Evolutionary conservation across 1,140 invertebrate species (phyloP).

Genomic region (Hirudo medicinalis): DNA sequence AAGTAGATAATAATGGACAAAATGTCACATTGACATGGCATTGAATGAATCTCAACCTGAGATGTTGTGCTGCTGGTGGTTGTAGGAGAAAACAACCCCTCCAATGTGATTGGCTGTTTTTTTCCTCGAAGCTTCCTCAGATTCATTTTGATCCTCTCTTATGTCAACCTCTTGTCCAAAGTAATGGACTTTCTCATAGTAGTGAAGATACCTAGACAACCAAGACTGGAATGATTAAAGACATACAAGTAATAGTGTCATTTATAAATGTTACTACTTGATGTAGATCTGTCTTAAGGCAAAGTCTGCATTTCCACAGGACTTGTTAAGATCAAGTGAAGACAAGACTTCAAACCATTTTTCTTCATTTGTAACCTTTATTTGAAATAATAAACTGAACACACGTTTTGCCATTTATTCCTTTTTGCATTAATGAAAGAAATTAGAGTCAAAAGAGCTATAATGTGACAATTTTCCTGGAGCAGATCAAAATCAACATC

Average conservation of each 20-base stretch:
- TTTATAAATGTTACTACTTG: conserved; percentile 42
- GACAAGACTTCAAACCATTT: neutral
- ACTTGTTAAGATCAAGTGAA: neutral
- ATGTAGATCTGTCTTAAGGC: conserved; percentile 70
- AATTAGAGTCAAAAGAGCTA: too few relatives aligned
- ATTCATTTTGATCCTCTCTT: conserved; percentile 49
- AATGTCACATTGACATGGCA: too few relatives aligned
- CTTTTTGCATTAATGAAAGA: too few relatives aligned
- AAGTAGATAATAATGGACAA: too few relatives aligned
- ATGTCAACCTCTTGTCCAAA: conserved; percentile 58
- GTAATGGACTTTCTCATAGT: conserved; percentile 71
- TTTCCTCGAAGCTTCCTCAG: conserved; percentile 33
- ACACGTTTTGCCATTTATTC: too few relatives aligned
- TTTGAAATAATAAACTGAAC: too few relatives aligned
- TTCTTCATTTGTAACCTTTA: too few relatives aligned
- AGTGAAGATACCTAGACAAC: conserved; percentile 55
- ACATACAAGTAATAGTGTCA: neutral
- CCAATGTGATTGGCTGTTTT: conserved; percentile 8
- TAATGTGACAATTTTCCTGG: too few relatives aligned
- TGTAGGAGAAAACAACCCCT: conserved; percentile 61
- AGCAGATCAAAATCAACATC: too few relatives aligned
- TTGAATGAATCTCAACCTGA: neutral
- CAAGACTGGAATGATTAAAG: neutral
- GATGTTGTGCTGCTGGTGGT: conserved; percentile 57
- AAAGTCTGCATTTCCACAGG: conserved; percentile 66